These are phyloP conservation scores for Lagocephalus sceleratus DNA, from an alignment of 2,797 vertebrate genomes.

Conservation along the genomic window DNA sequence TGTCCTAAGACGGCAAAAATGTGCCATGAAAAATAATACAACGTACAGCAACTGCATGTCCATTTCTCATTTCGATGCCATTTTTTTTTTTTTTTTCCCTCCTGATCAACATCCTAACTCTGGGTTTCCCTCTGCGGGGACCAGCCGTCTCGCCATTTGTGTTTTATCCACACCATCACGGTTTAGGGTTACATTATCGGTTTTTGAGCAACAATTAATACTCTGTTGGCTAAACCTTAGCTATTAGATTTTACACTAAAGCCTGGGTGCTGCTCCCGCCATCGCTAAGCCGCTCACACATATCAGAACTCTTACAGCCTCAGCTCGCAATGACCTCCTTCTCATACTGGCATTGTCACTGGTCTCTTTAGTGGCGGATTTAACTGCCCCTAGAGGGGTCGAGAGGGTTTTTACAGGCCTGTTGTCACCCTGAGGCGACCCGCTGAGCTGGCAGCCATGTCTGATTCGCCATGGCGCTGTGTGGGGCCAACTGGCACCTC, in stretches of 20 bases:
- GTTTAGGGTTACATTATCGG: conserved; percentile 16
- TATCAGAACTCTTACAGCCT: conserved; percentile 45
- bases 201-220: conserved; percentile 49
- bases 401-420: conserved; percentile 33
- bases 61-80: neutral
- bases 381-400: conserved; percentile 41
- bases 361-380: conserved; percentile 27
- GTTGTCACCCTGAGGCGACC: conserved; percentile 54
- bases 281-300: conserved; percentile 48
- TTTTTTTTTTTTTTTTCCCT: neutral
- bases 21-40: conserved; percentile 20
- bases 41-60: neutral
- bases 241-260: conserved; percentile 50
- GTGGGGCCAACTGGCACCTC: conserved; percentile 53
- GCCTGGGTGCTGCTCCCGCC: conserved; percentile 27
- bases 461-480: conserved; percentile 37
- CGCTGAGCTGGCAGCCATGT: conserved; percentile 60
- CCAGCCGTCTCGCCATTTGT: neutral
- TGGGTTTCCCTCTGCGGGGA: neutral
- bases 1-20: conserved; percentile 41
- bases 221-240: conserved; percentile 42
- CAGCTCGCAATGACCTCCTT: conserved; percentile 52
- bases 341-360: conserved; percentile 25
- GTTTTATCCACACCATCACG: conserved; percentile 16
- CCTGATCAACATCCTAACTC: neutral